phyloP scores from a whole-genome alignment of 2,113 vertebrate species.

The Cyprinodon tularosa region DNA sequence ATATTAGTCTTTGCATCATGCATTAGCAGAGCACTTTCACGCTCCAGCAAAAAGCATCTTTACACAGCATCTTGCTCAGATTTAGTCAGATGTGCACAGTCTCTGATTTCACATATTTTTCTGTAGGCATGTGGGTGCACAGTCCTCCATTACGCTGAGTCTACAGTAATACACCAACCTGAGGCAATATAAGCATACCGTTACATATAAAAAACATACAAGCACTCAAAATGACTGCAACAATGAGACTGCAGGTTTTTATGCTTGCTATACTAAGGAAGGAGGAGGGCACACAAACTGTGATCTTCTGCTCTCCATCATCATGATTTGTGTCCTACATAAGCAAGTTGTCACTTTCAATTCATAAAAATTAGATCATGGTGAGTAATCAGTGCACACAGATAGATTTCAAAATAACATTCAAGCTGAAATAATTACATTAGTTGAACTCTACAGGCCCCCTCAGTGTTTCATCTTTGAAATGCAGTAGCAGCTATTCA shows the following conservation, averaged over 20 bases:
- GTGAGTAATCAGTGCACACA: constrained; percentile 49
- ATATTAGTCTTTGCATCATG: constrained; percentile 26
- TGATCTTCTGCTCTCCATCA: constrained; percentile 21
- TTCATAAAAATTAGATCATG: constrained; percentile 37
- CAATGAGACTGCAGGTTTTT: constrained; percentile 42
- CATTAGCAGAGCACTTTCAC: constrained; percentile 19
- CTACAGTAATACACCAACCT: constrained; percentile 34
- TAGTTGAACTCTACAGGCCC: constrained; percentile 26
- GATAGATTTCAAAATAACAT: constrained; percentile 38
- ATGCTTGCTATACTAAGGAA: constrained; percentile 67
- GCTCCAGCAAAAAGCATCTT: constrained; percentile 8
- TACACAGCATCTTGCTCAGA: constrained; percentile 23
- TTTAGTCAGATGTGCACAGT: constrained; percentile 74
- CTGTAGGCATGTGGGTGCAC: constrained; percentile 33
- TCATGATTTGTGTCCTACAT: constrained; percentile 31
- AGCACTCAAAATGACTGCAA: constrained; percentile 56
- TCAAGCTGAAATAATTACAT: constrained; percentile 45
- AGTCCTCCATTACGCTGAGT: constrained; percentile 42
- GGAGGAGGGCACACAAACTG: constrained; percentile 67
- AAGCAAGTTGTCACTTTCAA: constrained; percentile 37
- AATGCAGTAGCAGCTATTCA: constrained; percentile 33
- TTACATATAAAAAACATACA: constrained; percentile 58
- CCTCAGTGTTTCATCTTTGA: constrained; percentile 26
- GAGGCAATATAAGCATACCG: constrained; percentile 46
- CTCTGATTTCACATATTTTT: constrained; percentile 37